Evolutionary conservation across 2,888 invertebrate genomes (phyloP), one percentile per base, ranked within the genome.

Genomic region (Nomada goodeniana): DNA sequence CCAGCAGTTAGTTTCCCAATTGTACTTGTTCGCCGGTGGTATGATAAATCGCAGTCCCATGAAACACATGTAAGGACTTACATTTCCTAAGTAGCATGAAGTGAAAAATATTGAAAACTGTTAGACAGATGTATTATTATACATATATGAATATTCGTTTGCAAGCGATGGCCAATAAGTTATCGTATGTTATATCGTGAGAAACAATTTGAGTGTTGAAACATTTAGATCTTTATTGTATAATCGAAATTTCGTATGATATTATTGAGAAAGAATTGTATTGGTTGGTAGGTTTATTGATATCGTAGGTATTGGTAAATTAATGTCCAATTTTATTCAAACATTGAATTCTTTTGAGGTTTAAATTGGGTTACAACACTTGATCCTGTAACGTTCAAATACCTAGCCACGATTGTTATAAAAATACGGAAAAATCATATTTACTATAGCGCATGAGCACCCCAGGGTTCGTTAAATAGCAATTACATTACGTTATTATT

Each of bases 291-390:
- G 36, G 36, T 57, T 53, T n/a, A n/a, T 53, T 67, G 3, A 13
- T 11, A 47, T 44, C 2, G 26, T 29, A 18, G 47, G 11, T 9
- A 59, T 15, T 4, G 20, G 5, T 23, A 36, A 47, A 67, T 44
- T 18, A 53, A 44, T 44, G 26, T 9, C 2, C 15, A 63, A 29
- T 42, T 47, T 47, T 18, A 55, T 20, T 26, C 4, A 18, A 47
- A 44, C 7, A 44, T 20, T n/a, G 10, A 0, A 9, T 52, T 59
- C n/a, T 18, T 29, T 57, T 5, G 18, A 55, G 50, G 18, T 15
- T 2, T 42, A 15, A 47, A 2, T 11, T 36, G 44, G 64, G 26
- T 79, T 69, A 79, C 29, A 76, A n/a, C n/a, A n/a, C 42, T 61
- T 42, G n/a, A 42, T 50, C 55, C 36, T 36, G 13, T 23, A 75